phyloP scores from a whole-genome alignment of 53 echinoderm and acorn worm genomes.

The Crossaster papposus region DNA sequence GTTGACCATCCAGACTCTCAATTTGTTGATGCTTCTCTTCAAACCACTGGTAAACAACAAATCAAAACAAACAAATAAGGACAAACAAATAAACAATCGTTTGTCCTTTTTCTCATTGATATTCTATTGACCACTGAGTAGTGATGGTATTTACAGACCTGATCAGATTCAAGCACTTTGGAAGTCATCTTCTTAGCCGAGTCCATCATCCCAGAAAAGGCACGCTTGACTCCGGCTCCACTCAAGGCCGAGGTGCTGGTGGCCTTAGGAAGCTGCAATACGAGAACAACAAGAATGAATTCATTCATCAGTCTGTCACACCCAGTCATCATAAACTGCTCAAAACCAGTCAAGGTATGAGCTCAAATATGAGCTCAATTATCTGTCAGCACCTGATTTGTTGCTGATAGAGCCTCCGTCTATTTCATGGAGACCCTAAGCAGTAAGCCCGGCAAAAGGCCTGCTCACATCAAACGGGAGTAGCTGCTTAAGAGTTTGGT shows the following conservation, averaged over 20 bases:
- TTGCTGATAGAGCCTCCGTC: too few species aligned
- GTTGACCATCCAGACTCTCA: slow-evolving; percentile 87
- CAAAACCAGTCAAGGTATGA: too few species aligned
- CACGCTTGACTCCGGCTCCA: slow-evolving; percentile 92
- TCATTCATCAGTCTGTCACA: not conserved
- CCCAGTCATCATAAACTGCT: not conserved
- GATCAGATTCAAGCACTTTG: slow-evolving; percentile 90
- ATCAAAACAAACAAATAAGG: not conserved
- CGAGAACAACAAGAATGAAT: slow-evolving; percentile 2
- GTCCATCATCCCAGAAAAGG: slow-evolving; percentile 88
- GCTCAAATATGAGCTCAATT: too few species aligned
- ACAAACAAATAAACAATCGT: not conserved
- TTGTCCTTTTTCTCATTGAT: not conserved
- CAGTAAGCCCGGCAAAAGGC: too few species aligned
- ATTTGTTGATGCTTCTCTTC: slow-evolving; percentile 97
- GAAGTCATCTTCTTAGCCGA: slow-evolving; percentile 82
- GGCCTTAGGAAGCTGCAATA: slow-evolving; percentile 90
- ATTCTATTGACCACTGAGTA: not conserved
- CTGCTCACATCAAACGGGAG: too few species aligned
- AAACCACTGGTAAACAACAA: slow-evolving; percentile 84
- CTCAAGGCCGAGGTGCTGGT: slow-evolving; percentile 93
- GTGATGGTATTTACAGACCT: slow-evolving; percentile 52
- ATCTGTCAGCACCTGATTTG: too few species aligned
- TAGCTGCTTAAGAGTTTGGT: too few species aligned
- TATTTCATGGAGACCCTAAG: too few species aligned